These are phyloP conservation scores for Callitettix versicolor DNA, from an alignment of 1,140 invertebrate genomes.

Conservation along the genomic window DNA sequence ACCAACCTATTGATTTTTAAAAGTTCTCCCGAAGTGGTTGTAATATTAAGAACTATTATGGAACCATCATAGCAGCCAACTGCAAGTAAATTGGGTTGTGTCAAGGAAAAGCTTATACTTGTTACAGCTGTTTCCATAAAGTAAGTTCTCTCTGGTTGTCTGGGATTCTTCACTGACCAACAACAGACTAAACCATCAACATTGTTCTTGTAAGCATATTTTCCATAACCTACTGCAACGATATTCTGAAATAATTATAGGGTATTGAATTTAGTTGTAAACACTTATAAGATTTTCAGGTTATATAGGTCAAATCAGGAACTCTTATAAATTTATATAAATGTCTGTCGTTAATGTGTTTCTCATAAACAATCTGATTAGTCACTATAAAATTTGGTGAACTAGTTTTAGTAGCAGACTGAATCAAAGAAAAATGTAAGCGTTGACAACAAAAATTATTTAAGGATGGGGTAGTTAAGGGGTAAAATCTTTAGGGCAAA, in stretches of 20 bases:
- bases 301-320: no score
- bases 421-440: no score
- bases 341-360: no score
- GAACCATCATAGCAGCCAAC: constrained; percentile 42
- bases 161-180: constrained; percentile 44
- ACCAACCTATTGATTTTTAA: constrained; percentile 17
- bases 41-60: constrained; percentile 37
- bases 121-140: constrained; percentile 39
- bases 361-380: no score
- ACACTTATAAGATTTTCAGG: no score
- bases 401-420: no score
- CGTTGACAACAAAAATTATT: no score
- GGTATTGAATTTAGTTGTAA: no score
- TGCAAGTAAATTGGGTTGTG: constrained; percentile 35
- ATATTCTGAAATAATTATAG: constrained; percentile 18
- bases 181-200: constrained; percentile 37
- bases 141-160: constrained; percentile 40
- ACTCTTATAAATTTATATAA: no score
- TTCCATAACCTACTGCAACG: constrained; percentile 25
- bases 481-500: no score
- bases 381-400: no score
- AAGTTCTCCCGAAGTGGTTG: constrained; percentile 2
- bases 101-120: constrained; percentile 38
- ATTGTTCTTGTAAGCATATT: not conserved
- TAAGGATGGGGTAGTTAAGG: no score